Conservation (phyloP, 2,888 invertebrate genomes). For the Lacanobia oleracea region DNA sequence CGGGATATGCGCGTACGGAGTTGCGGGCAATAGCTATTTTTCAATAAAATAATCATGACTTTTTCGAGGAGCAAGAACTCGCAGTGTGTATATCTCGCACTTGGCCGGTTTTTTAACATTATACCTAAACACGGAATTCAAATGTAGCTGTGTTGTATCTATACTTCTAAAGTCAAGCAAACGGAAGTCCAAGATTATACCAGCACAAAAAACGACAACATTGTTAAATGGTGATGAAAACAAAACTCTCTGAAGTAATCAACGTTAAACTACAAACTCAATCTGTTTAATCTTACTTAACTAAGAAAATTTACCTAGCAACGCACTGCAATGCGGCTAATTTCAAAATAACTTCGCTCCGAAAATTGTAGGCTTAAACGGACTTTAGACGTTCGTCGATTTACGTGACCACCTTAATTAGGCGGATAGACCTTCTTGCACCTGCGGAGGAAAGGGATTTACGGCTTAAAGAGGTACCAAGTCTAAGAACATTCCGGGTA, state of each 20-base stretch:
- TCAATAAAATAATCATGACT: no score
- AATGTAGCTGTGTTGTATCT: background rate
- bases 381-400: slow-evolving; percentile 75
- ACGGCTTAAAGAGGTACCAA: slow-evolving; percentile 73
- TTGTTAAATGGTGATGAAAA: slow-evolving; percentile 17
- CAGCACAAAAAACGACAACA: background rate
- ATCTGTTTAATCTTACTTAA: slow-evolving; percentile 46
- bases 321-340: slow-evolving; percentile 73
- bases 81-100: no score
- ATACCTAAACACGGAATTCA: background rate
- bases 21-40: no score
- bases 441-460: slow-evolving; percentile 81
- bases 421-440: slow-evolving; percentile 81
- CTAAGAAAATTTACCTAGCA: slow-evolving; percentile 47
- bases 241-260: slow-evolving; percentile 43
- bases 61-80: no score
- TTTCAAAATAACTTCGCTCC: slow-evolving; percentile 68
- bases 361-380: slow-evolving; percentile 79
- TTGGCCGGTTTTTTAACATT: no score
- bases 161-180: background rate
- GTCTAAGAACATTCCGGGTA: slow-evolving; percentile 63
- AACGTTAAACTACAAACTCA: slow-evolving; percentile 47
- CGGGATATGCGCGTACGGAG: no score
- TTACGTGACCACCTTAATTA: slow-evolving; percentile 83
- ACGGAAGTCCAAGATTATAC: background rate